A percentile compares a stretch with the other conserved stretches of the same genome.
Conservation (phyloP, 1,140 invertebrate genomes). For the Drosophila punjabiensis region DNA sequence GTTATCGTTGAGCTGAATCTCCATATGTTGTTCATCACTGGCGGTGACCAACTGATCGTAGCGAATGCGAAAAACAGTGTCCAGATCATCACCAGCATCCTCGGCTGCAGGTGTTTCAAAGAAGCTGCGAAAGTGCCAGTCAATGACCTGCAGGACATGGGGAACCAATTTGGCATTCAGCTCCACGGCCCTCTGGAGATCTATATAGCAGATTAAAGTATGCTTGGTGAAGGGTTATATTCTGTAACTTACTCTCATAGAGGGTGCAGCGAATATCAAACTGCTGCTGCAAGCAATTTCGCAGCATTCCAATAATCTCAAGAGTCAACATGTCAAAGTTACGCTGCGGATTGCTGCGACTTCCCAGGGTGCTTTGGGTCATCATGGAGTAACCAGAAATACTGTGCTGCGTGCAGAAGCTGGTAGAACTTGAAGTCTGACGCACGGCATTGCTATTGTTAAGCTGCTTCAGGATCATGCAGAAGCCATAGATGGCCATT, state of each 20-base stretch:
- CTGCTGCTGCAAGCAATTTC: conserved; percentile 75
- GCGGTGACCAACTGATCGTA: conserved; percentile 59
- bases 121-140: conserved; percentile 79
- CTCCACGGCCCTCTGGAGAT: conserved; percentile 81
- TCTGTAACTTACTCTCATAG: conserved; percentile 68
- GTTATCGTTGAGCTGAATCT: conserved; percentile 73
- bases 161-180: conserved; percentile 79
- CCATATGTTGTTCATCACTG: conserved; percentile 54
- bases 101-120: conserved; percentile 55
- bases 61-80: conserved; percentile 57
- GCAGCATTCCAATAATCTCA: conserved; percentile 79
- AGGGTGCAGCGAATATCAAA: conserved; percentile 71
- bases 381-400: conserved; percentile 82
- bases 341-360: conserved; percentile 66
- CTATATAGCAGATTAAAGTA: conserved; percentile 17
- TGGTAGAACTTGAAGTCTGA: conserved; percentile 59
- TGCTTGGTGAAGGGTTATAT: background rate
- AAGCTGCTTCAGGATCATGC: conserved; percentile 81
- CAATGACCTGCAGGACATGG: conserved; percentile 80
- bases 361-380: conserved; percentile 72
- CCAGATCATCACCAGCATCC: conserved; percentile 50
- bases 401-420: conserved; percentile 77
- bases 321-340: conserved; percentile 83
- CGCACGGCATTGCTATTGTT: conserved; percentile 79
- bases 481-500: conserved; percentile 84